Conservation (phyloP, 2,113 vertebrate species). For the Machaerirhynchus nigripectus region DNA sequence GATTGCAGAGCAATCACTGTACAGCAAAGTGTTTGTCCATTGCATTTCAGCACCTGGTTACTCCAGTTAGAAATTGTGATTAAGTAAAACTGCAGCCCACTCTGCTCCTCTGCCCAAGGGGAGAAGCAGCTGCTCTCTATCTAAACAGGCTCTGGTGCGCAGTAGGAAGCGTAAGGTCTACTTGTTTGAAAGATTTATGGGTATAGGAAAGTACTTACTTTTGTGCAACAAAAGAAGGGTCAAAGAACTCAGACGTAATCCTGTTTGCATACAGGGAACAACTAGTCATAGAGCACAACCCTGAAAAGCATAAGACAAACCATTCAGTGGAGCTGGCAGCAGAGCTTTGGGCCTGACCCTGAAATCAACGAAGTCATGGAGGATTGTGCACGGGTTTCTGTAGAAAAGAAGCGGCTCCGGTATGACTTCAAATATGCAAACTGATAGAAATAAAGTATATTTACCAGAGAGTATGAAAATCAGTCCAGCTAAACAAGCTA, state of each 20-base stretch:
- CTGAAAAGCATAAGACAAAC: slow-evolving; percentile 70
- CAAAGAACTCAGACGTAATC: slow-evolving; percentile 85
- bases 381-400: background rate
- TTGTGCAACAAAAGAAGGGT: slow-evolving; percentile 82
- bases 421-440: background rate
- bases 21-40: background rate
- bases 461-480: slow-evolving; percentile 91
- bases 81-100: background rate
- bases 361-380: background rate
- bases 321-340: background rate
- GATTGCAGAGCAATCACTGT: background rate
- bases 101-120: background rate
- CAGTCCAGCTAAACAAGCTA: slow-evolving; percentile 87
- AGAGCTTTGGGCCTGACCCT: slow-evolving; percentile 1
- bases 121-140: background rate
- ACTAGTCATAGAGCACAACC: slow-evolving; percentile 87
- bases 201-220: slow-evolving; percentile 83
- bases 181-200: background rate
- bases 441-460: slow-evolving; percentile 31
- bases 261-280: slow-evolving; percentile 91
- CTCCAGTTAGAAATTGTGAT: background rate
- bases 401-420: background rate
- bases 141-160: background rate
- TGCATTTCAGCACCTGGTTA: background rate
- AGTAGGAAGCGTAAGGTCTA: background rate